Base-by-base conservation (phyloP, 2,888 invertebrate genomes). In the Euplagia quadripunctaria region DNA sequence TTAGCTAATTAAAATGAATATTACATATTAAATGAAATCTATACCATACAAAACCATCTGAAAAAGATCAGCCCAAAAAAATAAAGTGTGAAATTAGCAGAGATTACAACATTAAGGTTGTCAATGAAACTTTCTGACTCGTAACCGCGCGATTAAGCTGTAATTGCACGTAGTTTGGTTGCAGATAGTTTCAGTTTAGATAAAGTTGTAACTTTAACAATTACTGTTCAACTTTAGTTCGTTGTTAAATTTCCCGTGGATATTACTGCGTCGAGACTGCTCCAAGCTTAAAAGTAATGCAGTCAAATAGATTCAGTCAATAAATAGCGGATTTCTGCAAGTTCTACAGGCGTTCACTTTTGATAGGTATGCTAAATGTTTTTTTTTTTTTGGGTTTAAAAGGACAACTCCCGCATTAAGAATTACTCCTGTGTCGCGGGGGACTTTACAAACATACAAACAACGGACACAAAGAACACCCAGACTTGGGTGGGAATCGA, bases 101-200 rank as follows among this genome's bases (percentile, higher is more conserved):
- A 31, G 31, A 61, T 61, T 31, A 61, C 31, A 64, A 64, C 64
- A 70, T 31, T 64, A 49, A 43, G 55, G 43, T 52, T 65, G 42
- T 65, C 68, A 73, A 68, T 70, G 71, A 58, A 72, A 80, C 52
- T 75, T 20, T 42, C 20, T 67, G 46, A 75, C 74, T 72, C 76
- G 64, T 69, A 68, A 74, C 64, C 55, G 64, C 64, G 55, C 70
- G 71, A 83, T 78, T 81, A 69, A 70, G 64, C 69, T 64, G 70
- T 77, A 80, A 82, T 72, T 75, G 80, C 70, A 69, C 76, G 75
- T 67, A 78, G 78, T 82, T 74, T 70, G 58, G 72, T 68, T 63
- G 66, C 73, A 78, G 70, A 82, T 82, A 72, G 80, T 78, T 84
- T 80, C 73, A 82, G 80, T 75, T 82, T 14, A 72, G 51, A 17